Conservation (phyloP, 35 echinoderm and acorn worm species). For the Heliocidaris erythrogramma region DNA sequence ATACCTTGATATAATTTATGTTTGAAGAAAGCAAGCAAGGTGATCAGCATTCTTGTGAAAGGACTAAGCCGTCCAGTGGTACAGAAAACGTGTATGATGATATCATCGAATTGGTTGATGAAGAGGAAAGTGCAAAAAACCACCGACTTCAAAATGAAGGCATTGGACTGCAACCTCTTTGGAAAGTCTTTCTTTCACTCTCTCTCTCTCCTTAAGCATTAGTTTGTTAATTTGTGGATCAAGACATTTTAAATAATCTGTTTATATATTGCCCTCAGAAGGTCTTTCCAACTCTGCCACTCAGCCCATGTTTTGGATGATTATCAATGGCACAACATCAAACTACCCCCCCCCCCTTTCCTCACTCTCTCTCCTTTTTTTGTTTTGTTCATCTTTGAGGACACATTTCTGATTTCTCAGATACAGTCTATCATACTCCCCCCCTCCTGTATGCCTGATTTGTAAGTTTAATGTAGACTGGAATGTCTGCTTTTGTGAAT, state of each 20-base stretch:
- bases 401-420: neutral
- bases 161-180: neutral
- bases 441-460: too few species aligned
- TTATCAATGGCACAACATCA: neutral
- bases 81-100: neutral
- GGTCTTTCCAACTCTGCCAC: neutral
- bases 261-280: neutral
- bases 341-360: neutral
- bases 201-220: neutral
- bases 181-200: neutral
- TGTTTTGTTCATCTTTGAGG: neutral
- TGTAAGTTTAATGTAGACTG: too few species aligned
- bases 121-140: neutral
- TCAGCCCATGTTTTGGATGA: neutral
- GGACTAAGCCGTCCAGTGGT: neutral
- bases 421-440: too few species aligned
- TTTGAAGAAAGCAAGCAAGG: neutral
- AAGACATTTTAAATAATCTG: neutral
- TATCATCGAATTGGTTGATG: neutral
- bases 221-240: too few species aligned
- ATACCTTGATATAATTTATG: neutral
- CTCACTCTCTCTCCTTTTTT: neutral
- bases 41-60: neutral
- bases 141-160: neutral
- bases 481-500: too few species aligned